phyloP scores from a whole-genome alignment of 2,113 vertebrate species.

The Oceanodroma tethys region DNA sequence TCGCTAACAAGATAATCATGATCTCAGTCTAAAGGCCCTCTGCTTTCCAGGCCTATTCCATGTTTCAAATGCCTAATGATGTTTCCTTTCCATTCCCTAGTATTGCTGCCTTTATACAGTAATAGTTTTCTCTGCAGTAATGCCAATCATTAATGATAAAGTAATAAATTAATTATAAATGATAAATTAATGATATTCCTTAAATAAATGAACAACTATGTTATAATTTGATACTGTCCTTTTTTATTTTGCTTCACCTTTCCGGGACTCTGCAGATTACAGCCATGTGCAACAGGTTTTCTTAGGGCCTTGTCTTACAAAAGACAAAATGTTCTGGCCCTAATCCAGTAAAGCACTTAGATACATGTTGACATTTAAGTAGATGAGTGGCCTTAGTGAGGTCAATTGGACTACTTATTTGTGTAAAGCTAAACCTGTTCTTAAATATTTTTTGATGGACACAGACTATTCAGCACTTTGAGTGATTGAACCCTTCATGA shows the following conservation, averaged over 20 bases:
- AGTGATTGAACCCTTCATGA: not conserved
- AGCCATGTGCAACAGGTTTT: slow-evolving; percentile 32
- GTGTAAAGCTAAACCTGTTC: slow-evolving; percentile 36
- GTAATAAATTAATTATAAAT: too few species aligned
- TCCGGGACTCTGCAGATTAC: not conserved
- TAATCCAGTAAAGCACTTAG: slow-evolving; percentile 64
- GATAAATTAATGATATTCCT: too few species aligned
- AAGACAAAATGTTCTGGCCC: slow-evolving; percentile 52
- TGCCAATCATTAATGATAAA: not conserved
- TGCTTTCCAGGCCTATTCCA: not conserved
- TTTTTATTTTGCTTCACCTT: not conserved
- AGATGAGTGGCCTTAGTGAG: slow-evolving; percentile 50
- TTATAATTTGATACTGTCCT: not conserved
- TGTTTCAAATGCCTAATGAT: not conserved
- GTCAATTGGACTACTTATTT: slow-evolving; percentile 44
- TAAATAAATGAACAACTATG: not conserved
- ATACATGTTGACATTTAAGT: slow-evolving; percentile 62
- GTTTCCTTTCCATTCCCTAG: not conserved
- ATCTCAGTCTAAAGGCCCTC: not conserved
- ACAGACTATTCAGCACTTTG: not conserved
- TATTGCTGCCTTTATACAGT: not conserved
- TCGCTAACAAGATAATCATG: not conserved
- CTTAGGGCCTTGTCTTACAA: not conserved
- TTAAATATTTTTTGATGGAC: not conserved
- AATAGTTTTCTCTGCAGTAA: not conserved